Evolutionary conservation across 1,140 invertebrate genomes (phyloP).

Genomic region (Portunus trituberculatus): DNA sequence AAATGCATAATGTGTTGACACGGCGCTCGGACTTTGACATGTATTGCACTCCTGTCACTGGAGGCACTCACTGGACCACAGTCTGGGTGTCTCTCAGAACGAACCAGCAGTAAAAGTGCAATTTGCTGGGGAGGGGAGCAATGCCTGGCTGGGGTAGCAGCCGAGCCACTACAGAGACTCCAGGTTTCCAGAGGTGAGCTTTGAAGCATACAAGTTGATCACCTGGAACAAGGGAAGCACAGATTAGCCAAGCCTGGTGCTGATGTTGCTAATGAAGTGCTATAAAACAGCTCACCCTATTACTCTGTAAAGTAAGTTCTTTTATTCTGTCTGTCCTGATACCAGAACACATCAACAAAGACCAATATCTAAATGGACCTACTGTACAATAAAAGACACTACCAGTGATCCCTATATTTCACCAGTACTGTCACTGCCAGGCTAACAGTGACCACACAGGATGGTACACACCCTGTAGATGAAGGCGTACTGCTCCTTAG

Average conservation of each 20-base stretch:
- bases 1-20: conserved; percentile 52
- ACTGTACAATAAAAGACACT: no score
- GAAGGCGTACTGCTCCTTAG: conserved; percentile 87
- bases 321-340: background rate
- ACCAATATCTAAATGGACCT: no score
- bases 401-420: no score
- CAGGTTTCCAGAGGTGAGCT: conserved; percentile 82
- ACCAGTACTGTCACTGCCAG: no score
- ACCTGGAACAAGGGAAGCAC: conserved; percentile 82
- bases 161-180: conserved; percentile 72
- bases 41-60: conserved; percentile 46
- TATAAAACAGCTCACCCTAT: background rate
- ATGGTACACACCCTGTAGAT: conserved; percentile 84
- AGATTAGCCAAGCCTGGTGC: background rate
- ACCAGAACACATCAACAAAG: no score
- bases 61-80: conserved; percentile 32
- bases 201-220: conserved; percentile 86
- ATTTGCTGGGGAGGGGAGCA: background rate
- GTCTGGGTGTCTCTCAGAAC: background rate
- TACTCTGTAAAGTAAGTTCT: background rate
- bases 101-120: background rate
- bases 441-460: no score
- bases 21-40: background rate
- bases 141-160: background rate
- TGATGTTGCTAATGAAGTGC: background rate